A percentile compares a stretch with the other conserved stretches of the same genome.
phyloP scores from a whole-genome alignment of 2,888 invertebrate genomes.

The Stenodema calcarata region DNA sequence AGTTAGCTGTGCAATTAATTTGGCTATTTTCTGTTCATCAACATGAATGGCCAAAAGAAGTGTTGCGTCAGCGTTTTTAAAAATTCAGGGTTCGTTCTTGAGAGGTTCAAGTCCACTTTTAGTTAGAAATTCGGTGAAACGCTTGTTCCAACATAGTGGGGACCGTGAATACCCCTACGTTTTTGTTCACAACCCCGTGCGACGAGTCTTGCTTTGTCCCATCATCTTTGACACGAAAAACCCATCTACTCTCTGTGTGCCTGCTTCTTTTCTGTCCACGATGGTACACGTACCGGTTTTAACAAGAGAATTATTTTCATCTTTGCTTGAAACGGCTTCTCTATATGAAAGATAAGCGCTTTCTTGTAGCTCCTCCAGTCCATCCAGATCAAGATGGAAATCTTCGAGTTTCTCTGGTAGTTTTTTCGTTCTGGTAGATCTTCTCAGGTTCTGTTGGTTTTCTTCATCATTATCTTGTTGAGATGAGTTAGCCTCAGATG shows the following conservation, averaged over 20 bases:
- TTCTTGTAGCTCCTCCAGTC: not conserved
- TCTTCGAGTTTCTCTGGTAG: not conserved
- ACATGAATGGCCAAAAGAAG: constrained; percentile 55
- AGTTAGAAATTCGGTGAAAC: constrained; percentile 38
- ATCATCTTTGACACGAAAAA: constrained; percentile 55
- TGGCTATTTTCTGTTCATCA: constrained; percentile 53
- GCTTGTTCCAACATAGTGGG: constrained; percentile 48
- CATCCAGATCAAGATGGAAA: not conserved
- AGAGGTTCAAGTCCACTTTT: constrained; percentile 38
- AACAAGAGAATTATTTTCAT: constrained; percentile 55
- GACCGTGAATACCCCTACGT: constrained; percentile 42
- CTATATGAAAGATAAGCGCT: constrained; percentile 38
- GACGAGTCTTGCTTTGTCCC: constrained; percentile 57
- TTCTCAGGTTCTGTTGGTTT: not conserved
- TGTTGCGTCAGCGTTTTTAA: constrained; percentile 30
- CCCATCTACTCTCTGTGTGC: constrained; percentile 55
- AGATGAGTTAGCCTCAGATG: not conserved
- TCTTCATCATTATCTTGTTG: too few species aligned
- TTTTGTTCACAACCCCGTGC: constrained; percentile 57
- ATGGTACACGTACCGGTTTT: constrained; percentile 57
- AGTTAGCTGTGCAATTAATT: constrained; percentile 50
- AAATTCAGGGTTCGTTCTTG: constrained; percentile 51
- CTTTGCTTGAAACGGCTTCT: constrained; percentile 46
- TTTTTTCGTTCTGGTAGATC: not conserved
- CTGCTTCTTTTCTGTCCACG: constrained; percentile 49